A percentile compares a stretch with the other conserved stretches of the same genome.
These are phyloP conservation scores for Carabus problematicus DNA, from an alignment of 2,888 invertebrate species.

Conservation along the genomic window DNA sequence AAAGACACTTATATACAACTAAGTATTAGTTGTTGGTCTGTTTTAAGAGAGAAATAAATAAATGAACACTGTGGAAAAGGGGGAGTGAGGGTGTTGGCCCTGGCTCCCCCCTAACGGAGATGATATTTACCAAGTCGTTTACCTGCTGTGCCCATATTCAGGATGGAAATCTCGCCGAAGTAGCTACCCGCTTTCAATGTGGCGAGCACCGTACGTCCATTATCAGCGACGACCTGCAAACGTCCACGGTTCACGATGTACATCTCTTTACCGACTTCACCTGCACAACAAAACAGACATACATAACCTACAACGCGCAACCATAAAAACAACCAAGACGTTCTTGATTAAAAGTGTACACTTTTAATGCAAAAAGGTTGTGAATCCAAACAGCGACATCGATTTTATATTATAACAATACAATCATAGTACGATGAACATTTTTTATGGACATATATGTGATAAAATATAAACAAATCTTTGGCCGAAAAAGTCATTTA, in stretches of 20 bases:
- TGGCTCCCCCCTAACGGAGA: constrained; percentile 48
- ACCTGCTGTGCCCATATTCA: constrained; percentile 99
- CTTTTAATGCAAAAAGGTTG: no score
- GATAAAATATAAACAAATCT: constrained; percentile 3
- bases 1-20: no score
- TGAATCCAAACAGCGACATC: no score
- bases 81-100: neutral
- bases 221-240: constrained; percentile 93
- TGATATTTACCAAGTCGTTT: constrained; percentile 95
- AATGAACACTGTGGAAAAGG: constrained; percentile 3
- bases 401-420: no score
- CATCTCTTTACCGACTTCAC: constrained; percentile 99
- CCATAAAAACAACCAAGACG: neutral
- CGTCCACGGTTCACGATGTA: constrained; percentile 98
- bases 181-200: constrained; percentile 98
- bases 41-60: neutral
- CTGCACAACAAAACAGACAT: constrained; percentile 62
- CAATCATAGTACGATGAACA: neutral
- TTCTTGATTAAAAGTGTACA: constrained; percentile 5
- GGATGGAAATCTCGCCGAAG: constrained; percentile 99
- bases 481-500: constrained; percentile 26
- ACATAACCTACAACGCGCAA: constrained; percentile 10
- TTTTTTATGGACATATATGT: no score
- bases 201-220: constrained; percentile 94
- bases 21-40: no score